Evolutionary conservation across 2,888 invertebrate species (phyloP).

Genomic region (Blera fallax): DNA sequence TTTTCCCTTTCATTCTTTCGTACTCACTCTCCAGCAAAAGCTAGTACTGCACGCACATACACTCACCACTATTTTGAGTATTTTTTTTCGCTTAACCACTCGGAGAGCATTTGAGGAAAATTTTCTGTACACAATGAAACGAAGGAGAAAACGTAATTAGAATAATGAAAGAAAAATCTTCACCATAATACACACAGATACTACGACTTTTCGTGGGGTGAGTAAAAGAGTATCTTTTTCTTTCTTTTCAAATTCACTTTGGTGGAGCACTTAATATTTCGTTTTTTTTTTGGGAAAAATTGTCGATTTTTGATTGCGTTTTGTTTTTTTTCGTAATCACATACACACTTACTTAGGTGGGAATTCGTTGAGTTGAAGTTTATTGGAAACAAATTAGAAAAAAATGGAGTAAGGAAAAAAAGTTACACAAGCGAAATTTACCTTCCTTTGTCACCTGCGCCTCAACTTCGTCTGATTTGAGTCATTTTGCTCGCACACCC

Average conservation of each 20-base stretch:
- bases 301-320: constrained; percentile 24
- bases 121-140: constrained; percentile 53
- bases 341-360: not conserved
- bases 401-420: constrained; percentile 10
- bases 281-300: not conserved
- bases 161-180: constrained; percentile 41
- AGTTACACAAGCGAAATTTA: constrained; percentile 73
- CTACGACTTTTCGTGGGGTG: constrained; percentile 12
- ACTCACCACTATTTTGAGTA: constrained; percentile 23
- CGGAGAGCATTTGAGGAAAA: constrained; percentile 5
- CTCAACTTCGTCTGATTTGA: constrained; percentile 75
- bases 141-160: constrained; percentile 51
- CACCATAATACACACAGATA: constrained; percentile 18
- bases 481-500: constrained; percentile 35
- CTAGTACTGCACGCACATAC: not conserved
- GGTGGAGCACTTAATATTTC: not conserved
- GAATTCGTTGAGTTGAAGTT: not conserved
- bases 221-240: not conserved
- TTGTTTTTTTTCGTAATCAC: constrained; percentile 31
- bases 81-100: not conserved
- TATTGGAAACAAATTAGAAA: constrained; percentile 12
- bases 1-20: constrained; percentile 68
- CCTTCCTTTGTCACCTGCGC: constrained; percentile 76
- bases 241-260: not conserved
- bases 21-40: not conserved